Evolutionary conservation across 2,797 vertebrate species (phyloP).

Genomic region (Aotus griseimembra): DNA sequence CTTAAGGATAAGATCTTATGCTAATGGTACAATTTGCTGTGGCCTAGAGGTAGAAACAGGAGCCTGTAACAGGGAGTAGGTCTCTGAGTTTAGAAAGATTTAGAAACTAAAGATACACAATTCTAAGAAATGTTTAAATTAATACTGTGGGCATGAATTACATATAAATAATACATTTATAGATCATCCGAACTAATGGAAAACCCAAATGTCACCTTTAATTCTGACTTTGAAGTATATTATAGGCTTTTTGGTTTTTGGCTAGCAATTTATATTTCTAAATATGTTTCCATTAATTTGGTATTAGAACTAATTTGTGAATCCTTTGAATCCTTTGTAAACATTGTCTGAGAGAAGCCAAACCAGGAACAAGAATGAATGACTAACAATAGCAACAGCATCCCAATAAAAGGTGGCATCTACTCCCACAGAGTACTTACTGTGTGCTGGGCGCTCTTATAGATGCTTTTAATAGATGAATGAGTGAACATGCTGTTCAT

Average conservation of each 20-base stretch:
- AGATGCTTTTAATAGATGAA: neutral
- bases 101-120: neutral
- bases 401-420: neutral
- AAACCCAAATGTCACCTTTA: neutral
- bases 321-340: neutral
- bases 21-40: neutral
- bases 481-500: neutral
- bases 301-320: neutral
- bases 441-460: neutral
- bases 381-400: neutral
- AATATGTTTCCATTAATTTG: neutral
- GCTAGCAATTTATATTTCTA: neutral
- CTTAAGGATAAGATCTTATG: neutral
- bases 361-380: neutral
- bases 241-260: neutral
- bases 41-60: neutral
- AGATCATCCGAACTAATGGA: neutral
- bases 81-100: conserved; percentile 7
- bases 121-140: neutral
- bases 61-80: neutral
- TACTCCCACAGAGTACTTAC: neutral
- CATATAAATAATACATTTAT: neutral
- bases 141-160: neutral
- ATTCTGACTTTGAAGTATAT: conserved; percentile 14
- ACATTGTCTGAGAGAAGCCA: conserved; percentile 2